These are phyloP conservation scores for Caenorhabditis afra DNA, from an alignment of 2,888 invertebrate species.

Conservation along the genomic window DNA sequence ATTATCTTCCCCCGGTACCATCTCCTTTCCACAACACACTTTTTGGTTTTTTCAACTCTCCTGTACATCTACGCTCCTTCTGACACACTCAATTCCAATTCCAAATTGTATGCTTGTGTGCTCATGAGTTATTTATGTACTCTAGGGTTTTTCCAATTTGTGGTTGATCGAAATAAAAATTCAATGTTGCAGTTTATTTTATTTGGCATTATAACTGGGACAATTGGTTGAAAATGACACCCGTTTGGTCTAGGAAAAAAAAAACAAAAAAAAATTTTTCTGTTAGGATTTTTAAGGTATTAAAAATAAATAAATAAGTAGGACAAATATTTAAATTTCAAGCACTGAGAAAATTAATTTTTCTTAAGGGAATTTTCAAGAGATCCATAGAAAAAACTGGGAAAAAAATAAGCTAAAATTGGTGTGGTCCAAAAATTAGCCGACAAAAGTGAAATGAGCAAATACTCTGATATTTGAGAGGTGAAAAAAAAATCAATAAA, in stretches of 20 bases:
- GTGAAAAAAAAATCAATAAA: neutral
- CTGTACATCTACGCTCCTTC: slow-evolving; percentile 42
- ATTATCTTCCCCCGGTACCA: no score
- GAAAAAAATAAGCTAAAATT: slow-evolving; percentile 3
- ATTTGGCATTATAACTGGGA: neutral
- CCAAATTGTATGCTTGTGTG: slow-evolving; percentile 3
- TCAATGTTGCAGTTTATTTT: no score
- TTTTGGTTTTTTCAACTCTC: slow-evolving; percentile 32
- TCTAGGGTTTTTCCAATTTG: slow-evolving; percentile 38
- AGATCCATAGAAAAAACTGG: neutral
- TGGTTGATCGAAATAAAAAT: slow-evolving; percentile 4
- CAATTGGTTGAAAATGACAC: neutral
- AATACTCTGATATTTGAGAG: neutral
- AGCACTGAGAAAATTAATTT: neutral
- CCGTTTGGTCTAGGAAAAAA: neutral
- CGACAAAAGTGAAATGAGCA: neutral
- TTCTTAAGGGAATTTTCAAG: neutral
- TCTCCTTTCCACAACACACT: neutral
- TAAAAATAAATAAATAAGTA: no score
- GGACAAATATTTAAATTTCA: no score
- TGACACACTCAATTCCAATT: slow-evolving; percentile 18
- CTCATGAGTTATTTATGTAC: slow-evolving; percentile 43
- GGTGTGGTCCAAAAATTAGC: slow-evolving; percentile 1
- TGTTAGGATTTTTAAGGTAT: neutral
- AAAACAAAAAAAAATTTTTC: neutral